Evolutionary conservation across 2,888 invertebrate species (phyloP).

Genomic region (Vesta saturnalis): DNA sequence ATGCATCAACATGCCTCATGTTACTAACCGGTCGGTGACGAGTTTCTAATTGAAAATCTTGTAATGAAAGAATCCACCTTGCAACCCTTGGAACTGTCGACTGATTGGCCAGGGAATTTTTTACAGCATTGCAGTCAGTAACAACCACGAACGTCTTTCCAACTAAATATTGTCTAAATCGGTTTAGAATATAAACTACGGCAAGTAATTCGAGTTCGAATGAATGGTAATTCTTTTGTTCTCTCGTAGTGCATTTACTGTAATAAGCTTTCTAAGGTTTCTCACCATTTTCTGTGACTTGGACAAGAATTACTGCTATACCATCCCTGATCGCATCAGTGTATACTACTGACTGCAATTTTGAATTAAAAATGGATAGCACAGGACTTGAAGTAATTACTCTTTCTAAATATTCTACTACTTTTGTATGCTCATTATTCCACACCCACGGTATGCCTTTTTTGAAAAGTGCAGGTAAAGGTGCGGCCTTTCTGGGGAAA

Average conservation of each 20-base stretch:
- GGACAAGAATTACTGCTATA: constrained; percentile 33
- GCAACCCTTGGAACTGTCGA: too few relatives aligned
- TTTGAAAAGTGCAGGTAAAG: constrained; percentile 29
- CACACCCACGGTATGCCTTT: constrained; percentile 14
- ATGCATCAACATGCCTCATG: too few relatives aligned
- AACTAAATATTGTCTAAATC: constrained; percentile 30
- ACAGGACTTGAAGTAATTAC: constrained; percentile 23
- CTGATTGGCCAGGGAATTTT: too few relatives aligned
- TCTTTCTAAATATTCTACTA: constrained; percentile 4
- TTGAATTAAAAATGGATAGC: constrained; percentile 31
- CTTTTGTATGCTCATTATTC: not conserved
- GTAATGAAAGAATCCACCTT: too few relatives aligned
- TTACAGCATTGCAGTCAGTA: too few relatives aligned
- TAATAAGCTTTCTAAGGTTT: constrained; percentile 27
- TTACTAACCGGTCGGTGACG: too few relatives aligned
- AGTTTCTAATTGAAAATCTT: too few relatives aligned
- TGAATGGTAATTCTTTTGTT: constrained; percentile 36
- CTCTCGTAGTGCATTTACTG: constrained; percentile 31
- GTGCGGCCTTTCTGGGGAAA: too few relatives aligned
- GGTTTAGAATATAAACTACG: constrained; percentile 21
- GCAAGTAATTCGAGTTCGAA: constrained; percentile 39
- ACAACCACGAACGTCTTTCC: constrained; percentile 26
- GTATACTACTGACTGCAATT: constrained; percentile 24
- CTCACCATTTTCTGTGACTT: too few relatives aligned
- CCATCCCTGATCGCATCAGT: constrained; percentile 38